Percentiles rank a stretch among this genome's conserved stretches.
Conservation (phyloP, 2,888 invertebrate genomes). For the Boloria euphrosyne region DNA sequence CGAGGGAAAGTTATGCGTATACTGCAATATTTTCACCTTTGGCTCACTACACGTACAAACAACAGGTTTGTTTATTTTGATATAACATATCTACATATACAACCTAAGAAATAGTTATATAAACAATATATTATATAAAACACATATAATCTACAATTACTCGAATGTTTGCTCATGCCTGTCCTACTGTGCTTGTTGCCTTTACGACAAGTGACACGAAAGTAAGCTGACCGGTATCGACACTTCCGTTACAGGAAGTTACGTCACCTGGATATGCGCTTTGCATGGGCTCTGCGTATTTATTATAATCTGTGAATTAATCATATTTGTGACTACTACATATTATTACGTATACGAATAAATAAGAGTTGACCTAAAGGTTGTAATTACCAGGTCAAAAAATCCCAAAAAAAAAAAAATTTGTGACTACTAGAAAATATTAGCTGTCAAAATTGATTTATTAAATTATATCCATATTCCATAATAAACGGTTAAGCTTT, state of each 20-base stretch:
- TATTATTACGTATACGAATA: too few species aligned
- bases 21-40: too few species aligned
- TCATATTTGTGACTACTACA: background rate
- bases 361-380: too few species aligned
- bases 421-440: background rate
- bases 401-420: too few species aligned
- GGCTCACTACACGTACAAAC: too few species aligned
- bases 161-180: conserved; percentile 15
- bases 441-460: conserved; percentile 1
- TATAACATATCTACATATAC: background rate
- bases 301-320: conserved; percentile 3
- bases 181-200: conserved; percentile 30
- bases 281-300: conserved; percentile 9
- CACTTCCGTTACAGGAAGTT: conserved; percentile 40
- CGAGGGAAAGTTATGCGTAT: too few species aligned
- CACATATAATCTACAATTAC: conserved; percentile 16
- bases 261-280: conserved; percentile 39
- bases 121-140: conserved; percentile 28
- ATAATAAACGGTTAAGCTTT: too few species aligned
- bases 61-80: too few species aligned
- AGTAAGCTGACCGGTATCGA: conserved; percentile 26
- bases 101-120: conserved; percentile 7
- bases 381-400: too few species aligned
- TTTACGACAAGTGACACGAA: conserved; percentile 29
- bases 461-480: background rate